Evolutionary conservation across 2,888 invertebrate genomes (phyloP), one percentile per base, ranked within the genome.

Genomic region (Acleris cristana): DNA sequence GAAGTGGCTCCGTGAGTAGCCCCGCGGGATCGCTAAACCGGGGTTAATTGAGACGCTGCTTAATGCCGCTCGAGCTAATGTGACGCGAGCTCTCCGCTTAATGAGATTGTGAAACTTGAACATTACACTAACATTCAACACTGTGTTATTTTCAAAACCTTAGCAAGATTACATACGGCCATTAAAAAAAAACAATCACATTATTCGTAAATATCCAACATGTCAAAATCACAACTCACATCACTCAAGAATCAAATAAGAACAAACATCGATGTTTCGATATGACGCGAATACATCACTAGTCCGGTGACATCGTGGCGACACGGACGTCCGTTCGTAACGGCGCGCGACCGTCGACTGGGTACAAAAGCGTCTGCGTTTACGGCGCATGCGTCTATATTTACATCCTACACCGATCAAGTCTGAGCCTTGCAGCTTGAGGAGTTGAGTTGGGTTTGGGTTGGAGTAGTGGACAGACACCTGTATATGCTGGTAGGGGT

Each of bases 401-500:
- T 69, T 68, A 48, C 69, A 70, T 69, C 64, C 30, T 48, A 23
- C 14, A 52, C 14, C 67, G 19, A n/a, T 64, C 56, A 12, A 83
- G 77, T 75, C 58, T 78, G 65, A 71, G 72, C 76, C 74, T 72
- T 83, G 71, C 58, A 2, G 0, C 0, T 4, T 6, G 4, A 5
- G 1, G 3, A n/a, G 71, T 77, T 85, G 65, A 72, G 79, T 73
- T 62, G 70, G 65, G 54, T 74, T 76, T 76, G 1, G 57, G 16
- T 53, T 66, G 70, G 12, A 2, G 23, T 6, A 3, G 18, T 19
- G n/a, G 44, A 79, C 83, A 82, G 89, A 88, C 90, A 90, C 90
- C 90, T 90, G 90, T 90, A 84, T 82, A 85, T 80, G 79, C 82
- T 81, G 77, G 82, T 80, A 76, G 85, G 81, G 88, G 86, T 88